A percentile compares a stretch with the other conserved stretches of the same genome.
phyloP scores from a whole-genome alignment of 2,888 invertebrate species.

The Zaprionus obscuricornis region DNA sequence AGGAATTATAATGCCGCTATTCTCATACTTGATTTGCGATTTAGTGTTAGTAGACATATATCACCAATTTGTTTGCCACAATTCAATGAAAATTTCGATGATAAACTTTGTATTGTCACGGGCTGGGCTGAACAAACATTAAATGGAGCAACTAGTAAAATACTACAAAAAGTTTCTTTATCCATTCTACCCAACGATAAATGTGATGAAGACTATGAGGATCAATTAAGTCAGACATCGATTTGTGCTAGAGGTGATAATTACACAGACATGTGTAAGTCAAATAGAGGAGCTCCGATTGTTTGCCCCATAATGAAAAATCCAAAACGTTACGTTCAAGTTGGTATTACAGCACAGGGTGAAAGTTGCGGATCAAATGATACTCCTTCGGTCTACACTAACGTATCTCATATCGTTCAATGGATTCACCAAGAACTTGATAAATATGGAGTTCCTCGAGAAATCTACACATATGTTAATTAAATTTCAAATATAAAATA shows the following conservation, averaged over 20 bases:
- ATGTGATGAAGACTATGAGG: slow-evolving; percentile 84
- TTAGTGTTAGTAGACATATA: slow-evolving; percentile 19
- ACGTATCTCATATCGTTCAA: slow-evolving; percentile 82
- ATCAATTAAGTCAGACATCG: slow-evolving; percentile 83
- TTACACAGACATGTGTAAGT: too few relatives aligned
- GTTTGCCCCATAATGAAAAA: slow-evolving; percentile 86
- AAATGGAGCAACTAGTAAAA: slow-evolving; percentile 74
- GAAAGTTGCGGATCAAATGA: slow-evolving; percentile 87
- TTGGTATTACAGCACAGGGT: slow-evolving; percentile 92
- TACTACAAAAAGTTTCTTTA: slow-evolving; percentile 88
- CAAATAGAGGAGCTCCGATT: slow-evolving; percentile 92
- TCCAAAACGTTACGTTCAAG: slow-evolving; percentile 66
- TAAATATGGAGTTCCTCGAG: too few relatives aligned
- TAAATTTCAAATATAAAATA: slow-evolving; percentile 23
- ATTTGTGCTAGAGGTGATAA: slow-evolving; percentile 91
- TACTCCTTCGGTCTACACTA: slow-evolving; percentile 89
- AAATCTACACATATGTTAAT: too few relatives aligned
- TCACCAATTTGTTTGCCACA: slow-evolving; percentile 40
- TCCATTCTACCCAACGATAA: slow-evolving; percentile 85
- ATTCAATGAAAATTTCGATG: not conserved
- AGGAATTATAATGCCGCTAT: slow-evolving; percentile 30
- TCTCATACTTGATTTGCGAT: slow-evolving; percentile 9
- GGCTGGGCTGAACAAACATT: too few relatives aligned
- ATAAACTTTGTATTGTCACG: slow-evolving; percentile 63
- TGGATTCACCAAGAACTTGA: slow-evolving; percentile 23